Evolutionary conservation across 2,113 vertebrate species (phyloP).

Genomic region (Myrmecophaga tridactyla): DNA sequence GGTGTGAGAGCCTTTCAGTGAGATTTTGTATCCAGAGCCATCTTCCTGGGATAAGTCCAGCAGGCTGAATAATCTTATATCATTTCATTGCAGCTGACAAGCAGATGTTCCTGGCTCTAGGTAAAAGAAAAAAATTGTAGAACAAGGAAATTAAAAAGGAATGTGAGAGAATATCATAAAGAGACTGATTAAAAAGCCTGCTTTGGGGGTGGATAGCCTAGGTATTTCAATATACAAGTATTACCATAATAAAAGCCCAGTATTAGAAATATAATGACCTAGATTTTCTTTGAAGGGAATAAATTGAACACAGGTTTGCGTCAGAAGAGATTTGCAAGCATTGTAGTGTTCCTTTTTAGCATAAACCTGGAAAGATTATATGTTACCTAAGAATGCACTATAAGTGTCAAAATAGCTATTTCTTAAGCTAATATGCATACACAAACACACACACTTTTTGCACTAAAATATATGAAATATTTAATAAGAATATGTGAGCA

Average conservation of each 20-base stretch:
- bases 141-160: neutral
- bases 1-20: neutral
- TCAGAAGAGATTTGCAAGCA: neutral
- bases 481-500: slow-evolving; percentile 80
- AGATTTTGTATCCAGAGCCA: neutral
- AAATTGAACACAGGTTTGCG: neutral
- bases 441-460: slow-evolving; percentile 17
- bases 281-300: slow-evolving; percentile 12
- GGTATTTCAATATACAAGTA: neutral
- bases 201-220: neutral
- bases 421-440: neutral
- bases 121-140: neutral
- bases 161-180: neutral
- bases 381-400: neutral
- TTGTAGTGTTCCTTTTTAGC: neutral
- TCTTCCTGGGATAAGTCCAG: neutral
- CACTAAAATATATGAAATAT: slow-evolving; percentile 82
- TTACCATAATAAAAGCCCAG: neutral
- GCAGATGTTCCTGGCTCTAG: neutral
- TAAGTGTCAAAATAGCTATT: neutral
- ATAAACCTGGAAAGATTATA: neutral
- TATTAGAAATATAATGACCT: neutral
- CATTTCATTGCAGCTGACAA: neutral
- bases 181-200: neutral
- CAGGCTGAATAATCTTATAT: neutral